Conservation (phyloP, 1,140 invertebrate species). For the Cylas formicarius region DNA sequence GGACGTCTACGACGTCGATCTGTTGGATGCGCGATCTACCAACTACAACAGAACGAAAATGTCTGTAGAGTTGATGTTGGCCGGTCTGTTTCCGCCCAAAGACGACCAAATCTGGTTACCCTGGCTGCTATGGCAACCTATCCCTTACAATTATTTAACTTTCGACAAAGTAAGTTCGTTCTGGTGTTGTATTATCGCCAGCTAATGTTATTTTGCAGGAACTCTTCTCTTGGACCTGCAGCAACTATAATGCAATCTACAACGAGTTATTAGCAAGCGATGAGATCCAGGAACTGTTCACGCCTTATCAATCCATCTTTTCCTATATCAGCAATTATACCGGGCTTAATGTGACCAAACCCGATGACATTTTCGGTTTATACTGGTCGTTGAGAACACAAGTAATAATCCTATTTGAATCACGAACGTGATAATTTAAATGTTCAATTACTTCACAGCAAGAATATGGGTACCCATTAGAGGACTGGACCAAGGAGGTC, state of each 20-base stretch:
- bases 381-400: neutral
- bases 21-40: slow-evolving; percentile 41
- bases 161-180: neutral
- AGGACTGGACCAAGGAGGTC: slow-evolving; percentile 5
- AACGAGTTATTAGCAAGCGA: no score
- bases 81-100: slow-evolving; percentile 22
- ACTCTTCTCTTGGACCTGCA: no score
- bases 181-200: no score
- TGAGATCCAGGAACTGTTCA: slow-evolving; percentile 4
- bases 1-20: slow-evolving; percentile 42
- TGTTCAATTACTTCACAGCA: neutral
- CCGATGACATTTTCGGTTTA: neutral
- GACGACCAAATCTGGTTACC: slow-evolving; percentile 13
- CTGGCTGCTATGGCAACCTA: slow-evolving; percentile 64
- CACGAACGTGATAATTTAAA: neutral
- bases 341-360: neutral
- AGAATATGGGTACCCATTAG: slow-evolving; percentile 10
- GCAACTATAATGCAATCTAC: no score
- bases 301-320: slow-evolving; percentile 1
- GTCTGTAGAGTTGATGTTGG: slow-evolving; percentile 18
- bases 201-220: no score
- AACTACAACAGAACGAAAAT: slow-evolving; percentile 24
- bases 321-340: slow-evolving; percentile 3
- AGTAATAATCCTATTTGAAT: slow-evolving; percentile 2
- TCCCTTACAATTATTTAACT: slow-evolving; percentile 48